Base-by-base conservation (phyloP, 2,888 invertebrate species). In the Aradus depressus region DNA sequence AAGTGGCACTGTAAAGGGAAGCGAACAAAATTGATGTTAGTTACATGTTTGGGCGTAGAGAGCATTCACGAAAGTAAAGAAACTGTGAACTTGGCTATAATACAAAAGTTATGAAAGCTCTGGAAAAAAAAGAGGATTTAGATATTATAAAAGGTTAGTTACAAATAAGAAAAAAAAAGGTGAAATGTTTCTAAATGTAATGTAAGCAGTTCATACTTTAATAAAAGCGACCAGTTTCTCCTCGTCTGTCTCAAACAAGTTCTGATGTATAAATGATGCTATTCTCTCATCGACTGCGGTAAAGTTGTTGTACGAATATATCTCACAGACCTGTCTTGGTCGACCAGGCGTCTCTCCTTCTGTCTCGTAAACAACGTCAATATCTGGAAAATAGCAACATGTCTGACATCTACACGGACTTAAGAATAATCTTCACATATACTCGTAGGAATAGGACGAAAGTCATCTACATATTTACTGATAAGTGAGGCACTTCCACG, bases 231-330 rank as follows among this genome's bases (percentile, higher is more conserved):
- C 68, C 4, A 76, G 68, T 52, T 73, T 72, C 62, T 77, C 76
- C 25, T 69, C 69, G 51, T 71, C 67, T 53, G 73, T 70, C 55
- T 75, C 71, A 58, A 77, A 75, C 60, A 75, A 66, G 52, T 67
- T 68, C 56, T 75, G 67, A 62, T 73, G 72, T 31, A 77, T 69
- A 62, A 72, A 72, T 3, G 75, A 64, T 61, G 76, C 76, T n/a
- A 77, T 65, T 42, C 77, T 71, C 60, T 75, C 76, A 64, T 77
- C 77, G 16, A 75, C 67, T 56, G 71, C 69, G 52, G 67, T 67
- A 49, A 75, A 76, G 60, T 76, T 70, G 4, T 61, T 68, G 56
- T 72, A 76, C 28, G 72, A 74, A 58, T 75, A 77, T 60, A 72
- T 70, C 57, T 74, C 71, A 18, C 59, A 58, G 14, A 38, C 37